Evolutionary conservation across 2,888 invertebrate species (phyloP).

Genomic region (Rhagonycha lutea): DNA sequence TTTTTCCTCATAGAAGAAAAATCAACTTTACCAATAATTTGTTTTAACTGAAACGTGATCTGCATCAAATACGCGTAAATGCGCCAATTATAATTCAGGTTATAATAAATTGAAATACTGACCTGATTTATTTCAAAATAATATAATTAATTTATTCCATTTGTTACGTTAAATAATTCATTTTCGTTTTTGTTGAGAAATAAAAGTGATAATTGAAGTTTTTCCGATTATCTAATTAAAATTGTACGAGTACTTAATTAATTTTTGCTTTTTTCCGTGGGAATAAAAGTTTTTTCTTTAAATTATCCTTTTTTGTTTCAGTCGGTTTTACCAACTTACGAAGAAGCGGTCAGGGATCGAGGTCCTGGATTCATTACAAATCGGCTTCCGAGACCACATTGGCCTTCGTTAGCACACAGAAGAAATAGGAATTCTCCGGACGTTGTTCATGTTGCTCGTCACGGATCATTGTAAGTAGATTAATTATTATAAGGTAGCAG

Average conservation of each 20-base stretch:
- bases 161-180: not conserved
- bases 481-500: not conserved
- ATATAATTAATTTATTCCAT: not conserved
- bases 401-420: constrained; percentile 50
- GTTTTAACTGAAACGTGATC: constrained; percentile 9
- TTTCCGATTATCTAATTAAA: not conserved
- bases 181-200: not conserved
- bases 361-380: constrained; percentile 40
- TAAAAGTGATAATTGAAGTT: not conserved
- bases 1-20: not conserved
- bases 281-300: not conserved
- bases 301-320: constrained; percentile 33
- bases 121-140: not conserved
- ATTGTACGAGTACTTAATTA: not conserved
- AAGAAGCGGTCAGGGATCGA: constrained; percentile 56
- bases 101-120: constrained; percentile 7
- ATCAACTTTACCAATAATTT: constrained; percentile 4
- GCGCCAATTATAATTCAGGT: constrained; percentile 6
- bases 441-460: constrained; percentile 48
- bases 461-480: constrained; percentile 54
- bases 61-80: constrained; percentile 2
- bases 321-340: constrained; percentile 57
- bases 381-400: constrained; percentile 50
- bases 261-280: not conserved
- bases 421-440: constrained; percentile 47